phyloP scores from a whole-genome alignment of 2,113 vertebrate genomes.

The Machaerirhynchus nigripectus region DNA sequence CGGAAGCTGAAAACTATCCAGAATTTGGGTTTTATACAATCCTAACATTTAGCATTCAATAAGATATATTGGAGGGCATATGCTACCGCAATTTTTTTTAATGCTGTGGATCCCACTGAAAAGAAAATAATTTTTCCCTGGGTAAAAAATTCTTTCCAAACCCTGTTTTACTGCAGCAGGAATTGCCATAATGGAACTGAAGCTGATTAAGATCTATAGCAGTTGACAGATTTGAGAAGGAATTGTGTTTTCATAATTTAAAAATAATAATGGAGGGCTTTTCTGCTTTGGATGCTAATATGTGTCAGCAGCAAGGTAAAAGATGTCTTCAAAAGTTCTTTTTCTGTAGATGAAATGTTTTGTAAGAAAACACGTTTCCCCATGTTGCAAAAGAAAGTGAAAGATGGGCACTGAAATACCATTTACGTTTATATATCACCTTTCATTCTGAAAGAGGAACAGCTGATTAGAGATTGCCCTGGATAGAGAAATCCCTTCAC shows the following conservation, averaged over 20 bases:
- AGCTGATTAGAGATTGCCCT: background rate
- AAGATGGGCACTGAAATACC: background rate
- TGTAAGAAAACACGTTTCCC: background rate
- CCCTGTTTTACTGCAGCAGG: background rate
- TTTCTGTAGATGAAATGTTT: background rate
- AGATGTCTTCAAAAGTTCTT: background rate
- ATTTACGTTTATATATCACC: background rate
- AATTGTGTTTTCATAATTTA: constrained; percentile 4
- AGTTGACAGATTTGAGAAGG: background rate
- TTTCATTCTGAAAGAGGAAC: background rate
- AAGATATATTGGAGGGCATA: constrained; percentile 9
- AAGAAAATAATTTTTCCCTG: background rate
- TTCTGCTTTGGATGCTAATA: constrained; percentile 17
- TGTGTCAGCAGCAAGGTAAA: background rate
- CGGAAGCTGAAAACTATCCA: constrained; percentile 1
- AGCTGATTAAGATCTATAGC: background rate
- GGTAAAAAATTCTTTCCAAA: constrained; percentile 1
- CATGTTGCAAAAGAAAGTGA: background rate
- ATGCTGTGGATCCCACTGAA: background rate
- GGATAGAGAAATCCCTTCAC: background rate
- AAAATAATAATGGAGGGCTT: background rate
- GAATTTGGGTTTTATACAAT: background rate
- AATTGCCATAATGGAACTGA: background rate
- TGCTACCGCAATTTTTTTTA: constrained; percentile 7
- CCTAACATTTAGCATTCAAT: constrained; percentile 4